These are phyloP conservation scores for Brachionichthys hirsutus DNA, from an alignment of 2,113 vertebrate species.

Conservation along the genomic window DNA sequence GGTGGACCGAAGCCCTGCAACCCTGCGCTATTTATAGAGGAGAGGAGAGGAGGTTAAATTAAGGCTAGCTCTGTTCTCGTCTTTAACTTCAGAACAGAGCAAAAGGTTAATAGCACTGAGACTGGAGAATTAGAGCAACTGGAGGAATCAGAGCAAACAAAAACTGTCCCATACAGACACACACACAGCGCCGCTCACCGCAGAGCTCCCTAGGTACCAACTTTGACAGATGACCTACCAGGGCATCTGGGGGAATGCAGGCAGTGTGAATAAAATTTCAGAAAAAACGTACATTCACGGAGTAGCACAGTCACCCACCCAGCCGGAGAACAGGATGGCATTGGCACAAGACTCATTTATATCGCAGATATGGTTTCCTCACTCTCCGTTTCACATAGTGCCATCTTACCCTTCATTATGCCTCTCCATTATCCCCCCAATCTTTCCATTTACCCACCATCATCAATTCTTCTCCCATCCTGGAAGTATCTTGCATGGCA, in stretches of 20 bases:
- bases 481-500: too few relatives aligned
- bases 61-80: conserved; percentile 15
- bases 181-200: conserved; percentile 24
- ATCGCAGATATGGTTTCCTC: conserved; percentile 27
- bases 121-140: conserved; percentile 42
- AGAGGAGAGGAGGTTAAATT: not conserved
- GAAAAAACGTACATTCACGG: not conserved
- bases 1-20: conserved; percentile 28
- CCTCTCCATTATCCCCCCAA: not conserved
- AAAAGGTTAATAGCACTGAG: conserved; percentile 61
- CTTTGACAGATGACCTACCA: conserved; percentile 53
- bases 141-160: conserved; percentile 55
- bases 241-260: conserved; percentile 25
- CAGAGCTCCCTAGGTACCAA: conserved; percentile 27
- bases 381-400: conserved; percentile 20
- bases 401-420: conserved; percentile 14
- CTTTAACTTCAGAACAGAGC: conserved; percentile 36
- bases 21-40: conserved; percentile 16
- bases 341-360: conserved; percentile 40
- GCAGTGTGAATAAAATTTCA: conserved; percentile 58
- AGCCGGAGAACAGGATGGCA: conserved; percentile 32
- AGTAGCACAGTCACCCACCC: conserved; percentile 4
- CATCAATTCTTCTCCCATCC: not conserved
- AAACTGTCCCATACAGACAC: conserved; percentile 35
- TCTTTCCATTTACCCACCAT: conserved; percentile 12